Percentiles rank a stretch among this genome's conserved stretches.
phyloP scores from a whole-genome alignment of 2,113 vertebrate genomes.

The Chionomys nivalis region DNA sequence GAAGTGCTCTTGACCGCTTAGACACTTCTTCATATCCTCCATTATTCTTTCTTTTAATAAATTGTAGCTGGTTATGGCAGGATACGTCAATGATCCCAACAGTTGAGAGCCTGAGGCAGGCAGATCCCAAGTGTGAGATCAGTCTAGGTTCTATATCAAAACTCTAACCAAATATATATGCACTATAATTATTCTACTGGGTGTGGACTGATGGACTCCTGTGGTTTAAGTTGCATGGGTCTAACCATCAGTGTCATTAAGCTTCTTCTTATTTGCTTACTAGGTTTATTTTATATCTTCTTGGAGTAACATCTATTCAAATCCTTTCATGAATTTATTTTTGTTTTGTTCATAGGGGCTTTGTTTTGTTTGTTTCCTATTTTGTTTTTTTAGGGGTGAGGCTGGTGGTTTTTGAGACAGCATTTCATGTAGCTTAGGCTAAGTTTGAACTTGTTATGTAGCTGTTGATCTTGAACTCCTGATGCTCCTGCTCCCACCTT shows the following conservation, averaged over 20 bases:
- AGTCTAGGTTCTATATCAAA: not conserved
- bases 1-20: not conserved
- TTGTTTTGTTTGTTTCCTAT: not conserved
- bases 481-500: not conserved
- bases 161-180: not conserved
- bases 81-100: not conserved
- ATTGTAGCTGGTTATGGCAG: not conserved
- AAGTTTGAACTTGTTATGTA: not conserved
- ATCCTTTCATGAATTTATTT: not conserved
- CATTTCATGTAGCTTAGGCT: not conserved
- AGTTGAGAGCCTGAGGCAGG: not conserved
- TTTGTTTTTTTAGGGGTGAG: not conserved
- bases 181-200: not conserved
- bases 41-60: not conserved
- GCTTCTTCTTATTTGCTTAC: not conserved
- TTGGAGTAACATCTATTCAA: not conserved
- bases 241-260: not conserved
- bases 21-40: not conserved
- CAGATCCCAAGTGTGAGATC: not conserved
- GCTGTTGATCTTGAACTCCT: not conserved
- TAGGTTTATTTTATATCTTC: not conserved
- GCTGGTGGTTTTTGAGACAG: not conserved
- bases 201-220: not conserved
- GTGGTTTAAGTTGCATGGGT: not conserved
- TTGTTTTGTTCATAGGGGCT: not conserved